A percentile compares a stretch with the other conserved stretches of the same genome.
Conservation (phyloP, 2,113 vertebrate species). For the Geococcyx californianus region DNA sequence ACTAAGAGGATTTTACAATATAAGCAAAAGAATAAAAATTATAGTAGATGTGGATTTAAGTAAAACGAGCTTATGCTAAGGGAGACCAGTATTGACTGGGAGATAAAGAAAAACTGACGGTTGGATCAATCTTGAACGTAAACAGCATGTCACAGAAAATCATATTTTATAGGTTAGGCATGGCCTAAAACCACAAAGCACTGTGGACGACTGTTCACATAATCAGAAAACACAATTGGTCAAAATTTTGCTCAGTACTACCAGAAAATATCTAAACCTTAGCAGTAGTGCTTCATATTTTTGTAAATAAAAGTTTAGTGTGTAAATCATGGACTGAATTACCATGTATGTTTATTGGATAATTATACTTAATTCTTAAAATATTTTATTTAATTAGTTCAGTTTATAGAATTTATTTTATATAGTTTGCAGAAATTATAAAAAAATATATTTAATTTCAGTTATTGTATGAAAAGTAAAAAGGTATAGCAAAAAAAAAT, state of each 20-base stretch:
- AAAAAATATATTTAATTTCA: not conserved
- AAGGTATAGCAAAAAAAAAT: not conserved
- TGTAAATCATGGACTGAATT: not conserved
- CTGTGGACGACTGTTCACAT: not conserved
- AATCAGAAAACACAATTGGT: not conserved
- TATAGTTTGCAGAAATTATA: not conserved
- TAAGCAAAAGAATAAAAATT: not conserved
- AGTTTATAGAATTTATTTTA: not conserved
- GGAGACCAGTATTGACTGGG: not conserved
- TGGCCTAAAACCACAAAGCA: not conserved
- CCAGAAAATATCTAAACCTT: accelerated
- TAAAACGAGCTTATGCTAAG: not conserved
- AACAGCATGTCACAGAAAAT: not conserved
- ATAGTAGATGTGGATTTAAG: not conserved
- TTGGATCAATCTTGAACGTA: not conserved
- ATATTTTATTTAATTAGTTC: not conserved
- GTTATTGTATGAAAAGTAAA: not conserved
- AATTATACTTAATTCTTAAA: not conserved
- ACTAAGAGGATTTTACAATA: not conserved
- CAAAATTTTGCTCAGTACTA: not conserved
- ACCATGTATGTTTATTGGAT: not conserved
- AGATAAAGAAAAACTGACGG: not conserved
- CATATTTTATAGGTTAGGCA: not conserved
- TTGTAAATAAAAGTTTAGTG: not conserved
- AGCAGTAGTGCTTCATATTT: accelerated